Base-by-base conservation (phyloP, 2,888 invertebrate species). In the Melinopterus prodromus region DNA sequence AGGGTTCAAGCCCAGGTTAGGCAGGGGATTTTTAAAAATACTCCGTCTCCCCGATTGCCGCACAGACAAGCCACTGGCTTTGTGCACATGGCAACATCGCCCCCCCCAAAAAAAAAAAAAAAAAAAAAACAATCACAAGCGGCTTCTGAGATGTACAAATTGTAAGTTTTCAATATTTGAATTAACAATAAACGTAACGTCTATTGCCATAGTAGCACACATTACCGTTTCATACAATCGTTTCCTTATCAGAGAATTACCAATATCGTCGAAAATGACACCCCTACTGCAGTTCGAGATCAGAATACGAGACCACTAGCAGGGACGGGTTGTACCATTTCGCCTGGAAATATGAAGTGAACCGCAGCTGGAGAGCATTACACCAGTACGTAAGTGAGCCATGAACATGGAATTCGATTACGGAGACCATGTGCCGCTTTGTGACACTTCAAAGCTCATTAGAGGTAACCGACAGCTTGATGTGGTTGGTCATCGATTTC, bases 351-450 rank as follows among this genome's bases (percentile, higher is more conserved):
- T 53, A 53, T 53, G 53, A 53, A 53, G 53, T 53, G 53, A 53
- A 53, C 53, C 53, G 53, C 53, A 53, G 53, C 53, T 53, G 53
- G 3, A 53, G 9, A 53, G 53, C 12, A 53, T 53, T 53, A 53
- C 53, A 53, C 53, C 53, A 53, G 53, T 53, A 53, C 53, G 53
- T 53, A 53, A 53, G 53, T 53, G 53, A 53, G 53, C 53, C 53
- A 53, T 53, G 53, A 53, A 53, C 53, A 53, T 53, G 53, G 53
- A 53, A 53, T 53, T 53, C 53, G 53, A 53, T 53, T 53, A 53
- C 53, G 53, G 53, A 53, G 12, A 53, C 53, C 53, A 53, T 53
- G 53, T 53, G 53, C 53, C 53, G 53, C 53, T 53, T 53, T 53
- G 53, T 53, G 53, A 53, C 53, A 53, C 53, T 53, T 53, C 53